Conservation (phyloP, 2,888 invertebrate genomes). For the Arrhopalites spinosus region DNA sequence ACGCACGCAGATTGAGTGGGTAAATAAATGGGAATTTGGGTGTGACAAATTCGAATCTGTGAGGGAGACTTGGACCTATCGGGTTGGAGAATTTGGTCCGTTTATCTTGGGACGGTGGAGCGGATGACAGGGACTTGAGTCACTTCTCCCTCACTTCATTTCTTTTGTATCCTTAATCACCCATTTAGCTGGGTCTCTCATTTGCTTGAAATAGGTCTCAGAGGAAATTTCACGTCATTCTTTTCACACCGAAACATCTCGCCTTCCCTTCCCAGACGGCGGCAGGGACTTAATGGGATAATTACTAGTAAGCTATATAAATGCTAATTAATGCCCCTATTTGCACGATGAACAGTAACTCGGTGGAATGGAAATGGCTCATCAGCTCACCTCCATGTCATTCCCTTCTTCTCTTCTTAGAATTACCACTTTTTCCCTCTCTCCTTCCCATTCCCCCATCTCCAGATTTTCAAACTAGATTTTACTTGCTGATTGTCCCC, state of each 20-base stretch:
- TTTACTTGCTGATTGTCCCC: constrained; percentile 25
- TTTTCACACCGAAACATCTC: constrained; percentile 48
- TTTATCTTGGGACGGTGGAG: constrained; percentile 44
- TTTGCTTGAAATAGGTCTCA: constrained; percentile 53
- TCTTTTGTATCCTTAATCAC: constrained; percentile 54
- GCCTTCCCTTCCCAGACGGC: constrained; percentile 41
- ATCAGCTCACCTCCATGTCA: constrained; percentile 37
- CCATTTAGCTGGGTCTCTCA: constrained; percentile 51
- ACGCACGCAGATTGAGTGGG: constrained; percentile 33
- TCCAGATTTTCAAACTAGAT: constrained; percentile 27
- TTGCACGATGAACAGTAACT: constrained; percentile 58
- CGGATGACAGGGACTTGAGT: constrained; percentile 53
- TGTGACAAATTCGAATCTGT: constrained; percentile 53
- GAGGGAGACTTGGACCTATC: constrained; percentile 50
- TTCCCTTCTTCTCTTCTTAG: constrained; percentile 17
- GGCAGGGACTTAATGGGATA: constrained; percentile 57
- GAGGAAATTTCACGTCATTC: constrained; percentile 46
- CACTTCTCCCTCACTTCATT: constrained; percentile 52
- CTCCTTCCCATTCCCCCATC: not conserved
- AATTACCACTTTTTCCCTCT: constrained; percentile 30
- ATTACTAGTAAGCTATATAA: constrained; percentile 65
- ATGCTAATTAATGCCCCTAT: constrained; percentile 64
- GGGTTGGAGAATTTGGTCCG: constrained; percentile 40
- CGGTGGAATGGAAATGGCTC: constrained; percentile 62
- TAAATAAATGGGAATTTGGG: constrained; percentile 50